Conservation (phyloP, 2,113 vertebrate genomes). For the Cygnus atratus region DNA sequence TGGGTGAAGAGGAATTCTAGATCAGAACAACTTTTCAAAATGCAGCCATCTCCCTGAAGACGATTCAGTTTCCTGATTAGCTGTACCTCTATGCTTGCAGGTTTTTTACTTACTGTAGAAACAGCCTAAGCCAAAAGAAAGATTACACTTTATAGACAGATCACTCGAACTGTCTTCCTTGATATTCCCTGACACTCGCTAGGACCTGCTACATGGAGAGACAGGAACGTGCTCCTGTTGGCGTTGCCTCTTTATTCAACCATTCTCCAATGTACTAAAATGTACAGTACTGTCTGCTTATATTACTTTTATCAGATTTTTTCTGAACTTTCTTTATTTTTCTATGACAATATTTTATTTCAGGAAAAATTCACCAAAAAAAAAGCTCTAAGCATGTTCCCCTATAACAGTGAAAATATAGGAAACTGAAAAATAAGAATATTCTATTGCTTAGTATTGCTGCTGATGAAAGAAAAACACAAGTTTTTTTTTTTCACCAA, state of each 20-base stretch:
- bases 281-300: background rate
- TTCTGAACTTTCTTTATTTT: background rate
- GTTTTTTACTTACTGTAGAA: background rate
- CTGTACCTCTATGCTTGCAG: background rate
- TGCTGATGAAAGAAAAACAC: background rate
- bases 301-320: background rate
- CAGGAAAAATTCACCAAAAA: background rate
- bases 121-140: background rate
- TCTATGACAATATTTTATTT: background rate
- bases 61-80: background rate
- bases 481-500: background rate
- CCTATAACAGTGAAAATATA: background rate
- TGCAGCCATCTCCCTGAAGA: rapidly evolving
- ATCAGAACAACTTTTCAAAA: background rate
- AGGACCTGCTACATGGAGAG: background rate
- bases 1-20: background rate
- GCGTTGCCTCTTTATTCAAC: background rate
- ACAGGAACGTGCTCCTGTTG: background rate
- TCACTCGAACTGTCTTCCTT: background rate
- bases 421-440: background rate
- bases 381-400: background rate
- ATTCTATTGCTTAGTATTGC: background rate
- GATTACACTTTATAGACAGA: background rate
- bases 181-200: background rate
- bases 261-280: background rate